Percentiles rank a stretch among this genome's conserved stretches.
phyloP scores from a whole-genome alignment of 2,797 vertebrate genomes.

The Meda fulgida region DNA sequence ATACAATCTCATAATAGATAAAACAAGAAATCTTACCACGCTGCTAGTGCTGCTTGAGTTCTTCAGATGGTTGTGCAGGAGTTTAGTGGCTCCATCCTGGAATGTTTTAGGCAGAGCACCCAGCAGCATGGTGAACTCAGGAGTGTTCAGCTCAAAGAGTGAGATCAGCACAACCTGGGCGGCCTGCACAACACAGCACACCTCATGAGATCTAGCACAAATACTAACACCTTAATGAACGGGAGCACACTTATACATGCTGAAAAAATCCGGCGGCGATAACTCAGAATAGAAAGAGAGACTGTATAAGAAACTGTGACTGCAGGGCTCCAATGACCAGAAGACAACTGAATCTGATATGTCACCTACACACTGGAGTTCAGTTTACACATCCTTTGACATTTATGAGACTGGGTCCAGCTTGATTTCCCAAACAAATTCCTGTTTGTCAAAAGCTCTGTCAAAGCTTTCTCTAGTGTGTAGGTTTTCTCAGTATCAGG shows the following conservation, averaged over 20 bases:
- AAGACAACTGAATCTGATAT: background rate
- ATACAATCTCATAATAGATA: background rate
- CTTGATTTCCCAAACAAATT: background rate
- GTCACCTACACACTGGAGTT: background rate
- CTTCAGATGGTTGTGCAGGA: constrained; percentile 91
- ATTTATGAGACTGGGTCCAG: background rate
- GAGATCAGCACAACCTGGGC: constrained; percentile 91
- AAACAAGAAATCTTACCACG: constrained; percentile 78
- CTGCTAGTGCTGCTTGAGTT: constrained; percentile 88
- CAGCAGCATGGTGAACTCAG: constrained; percentile 93
- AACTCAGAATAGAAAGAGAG: constrained; percentile 6
- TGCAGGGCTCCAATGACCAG: background rate
- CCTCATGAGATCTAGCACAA: background rate
- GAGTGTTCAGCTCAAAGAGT: constrained; percentile 91
- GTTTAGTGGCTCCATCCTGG: constrained; percentile 92
- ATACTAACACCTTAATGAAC: background rate
- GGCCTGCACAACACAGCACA: constrained; percentile 74
- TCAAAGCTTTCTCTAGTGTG: constrained; percentile 13
- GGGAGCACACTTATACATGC: constrained; percentile 1
- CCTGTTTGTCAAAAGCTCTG: background rate
- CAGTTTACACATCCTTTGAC: background rate
- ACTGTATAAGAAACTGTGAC: background rate
- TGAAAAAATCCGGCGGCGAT: background rate
- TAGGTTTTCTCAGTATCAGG: background rate
- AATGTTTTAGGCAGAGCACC: constrained; percentile 93